phyloP scores from a whole-genome alignment of 1,140 invertebrate species.

The Drosophila sturtevanti region DNA sequence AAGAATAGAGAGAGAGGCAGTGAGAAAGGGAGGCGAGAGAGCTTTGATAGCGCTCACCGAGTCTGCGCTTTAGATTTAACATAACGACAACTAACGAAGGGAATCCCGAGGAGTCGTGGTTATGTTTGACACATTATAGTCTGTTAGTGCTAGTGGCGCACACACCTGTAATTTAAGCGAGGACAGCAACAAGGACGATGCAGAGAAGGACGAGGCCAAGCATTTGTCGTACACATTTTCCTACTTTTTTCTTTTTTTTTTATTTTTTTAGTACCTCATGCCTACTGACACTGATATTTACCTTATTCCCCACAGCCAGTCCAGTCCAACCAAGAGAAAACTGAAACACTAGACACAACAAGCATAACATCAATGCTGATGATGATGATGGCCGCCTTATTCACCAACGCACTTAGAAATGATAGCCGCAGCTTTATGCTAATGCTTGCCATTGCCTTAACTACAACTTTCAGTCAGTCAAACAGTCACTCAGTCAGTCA shows the following conservation, averaged over 20 bases:
- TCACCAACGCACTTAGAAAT: conserved; percentile 69
- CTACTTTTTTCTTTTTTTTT: conserved; percentile 26
- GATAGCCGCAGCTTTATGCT: conserved; percentile 78
- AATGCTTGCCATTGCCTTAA: conserved; percentile 71
- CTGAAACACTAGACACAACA: conserved; percentile 66
- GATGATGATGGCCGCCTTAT: conserved; percentile 31
- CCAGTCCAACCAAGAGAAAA: conserved; percentile 26
- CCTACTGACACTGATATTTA: conserved; percentile 70
- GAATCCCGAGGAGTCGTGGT: conserved; percentile 22
- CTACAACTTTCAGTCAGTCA: conserved; percentile 49
- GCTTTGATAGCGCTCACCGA: conserved; percentile 28
- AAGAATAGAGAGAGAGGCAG: not conserved
- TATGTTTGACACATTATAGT: conserved; percentile 65
- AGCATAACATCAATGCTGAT: conserved; percentile 18
- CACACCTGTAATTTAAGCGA: conserved; percentile 76
- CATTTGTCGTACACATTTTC: conserved; percentile 31
- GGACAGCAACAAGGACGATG: conserved; percentile 45
- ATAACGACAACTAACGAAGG: not conserved
- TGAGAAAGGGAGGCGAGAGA: conserved; percentile 1
- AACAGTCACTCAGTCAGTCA: conserved; percentile 38
- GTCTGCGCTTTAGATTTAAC: conserved; percentile 29
- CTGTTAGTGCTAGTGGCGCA: conserved; percentile 44
- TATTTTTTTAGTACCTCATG: conserved; percentile 35
- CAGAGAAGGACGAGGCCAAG: conserved; percentile 35
- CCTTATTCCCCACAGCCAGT: conserved; percentile 57